Evolutionary conservation across 2,113 vertebrate species (phyloP).

Genomic region (Carettochelys insculpta): DNA sequence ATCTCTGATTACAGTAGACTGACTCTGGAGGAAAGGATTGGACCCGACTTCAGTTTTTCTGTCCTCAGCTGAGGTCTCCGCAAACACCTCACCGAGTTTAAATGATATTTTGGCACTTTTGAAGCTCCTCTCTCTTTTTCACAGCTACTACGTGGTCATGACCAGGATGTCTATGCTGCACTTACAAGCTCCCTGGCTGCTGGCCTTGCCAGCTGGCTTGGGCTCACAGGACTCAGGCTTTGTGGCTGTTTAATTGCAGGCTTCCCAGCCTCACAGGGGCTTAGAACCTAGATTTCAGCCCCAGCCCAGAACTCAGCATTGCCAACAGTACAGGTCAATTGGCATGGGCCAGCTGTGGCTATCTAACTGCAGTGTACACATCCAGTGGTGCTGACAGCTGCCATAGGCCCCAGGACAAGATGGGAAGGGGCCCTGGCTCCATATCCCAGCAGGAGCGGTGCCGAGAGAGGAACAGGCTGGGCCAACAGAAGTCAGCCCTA

Average conservation of each 20-base stretch:
- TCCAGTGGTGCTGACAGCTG: too few species aligned
- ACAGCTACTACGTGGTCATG: neutral
- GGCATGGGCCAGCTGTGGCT: neutral
- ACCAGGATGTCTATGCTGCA: neutral
- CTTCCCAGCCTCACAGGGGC: neutral
- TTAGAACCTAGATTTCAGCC: neutral
- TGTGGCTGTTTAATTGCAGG: neutral
- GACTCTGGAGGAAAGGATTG: too few species aligned
- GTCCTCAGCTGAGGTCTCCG: neutral
- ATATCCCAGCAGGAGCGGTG: too few species aligned
- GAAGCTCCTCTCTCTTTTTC: neutral
- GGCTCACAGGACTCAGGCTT: neutral
- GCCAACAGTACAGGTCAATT: neutral
- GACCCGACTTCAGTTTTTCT: neutral
- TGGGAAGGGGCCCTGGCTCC: too few species aligned
- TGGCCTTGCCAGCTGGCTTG: neutral
- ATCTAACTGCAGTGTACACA: neutral
- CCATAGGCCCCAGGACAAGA: too few species aligned
- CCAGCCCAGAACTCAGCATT: neutral
- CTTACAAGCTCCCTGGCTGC: too few species aligned
- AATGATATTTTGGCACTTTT: neutral
- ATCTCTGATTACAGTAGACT: too few species aligned
- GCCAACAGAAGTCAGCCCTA: too few species aligned
- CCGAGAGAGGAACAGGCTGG: too few species aligned
- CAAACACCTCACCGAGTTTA: neutral